These are phyloP conservation scores for Drosophila percnosoma DNA, from an alignment of 2,888 invertebrate species.

Conservation along the genomic window DNA sequence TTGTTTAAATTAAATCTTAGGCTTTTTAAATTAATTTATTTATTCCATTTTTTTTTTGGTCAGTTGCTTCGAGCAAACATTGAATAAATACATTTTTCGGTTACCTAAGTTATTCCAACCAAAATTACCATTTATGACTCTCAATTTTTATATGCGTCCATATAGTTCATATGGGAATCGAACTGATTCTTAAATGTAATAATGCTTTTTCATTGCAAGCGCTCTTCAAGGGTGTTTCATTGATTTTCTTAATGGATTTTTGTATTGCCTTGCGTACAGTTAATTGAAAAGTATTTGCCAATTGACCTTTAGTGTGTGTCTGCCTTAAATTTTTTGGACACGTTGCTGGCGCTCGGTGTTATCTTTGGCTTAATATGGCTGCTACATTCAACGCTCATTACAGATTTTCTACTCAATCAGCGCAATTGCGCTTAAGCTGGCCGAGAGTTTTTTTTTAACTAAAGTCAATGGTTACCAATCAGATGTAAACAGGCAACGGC, in stretches of 20 bases:
- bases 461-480: slow-evolving; percentile 22
- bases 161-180: background rate
- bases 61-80: background rate
- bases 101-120: background rate
- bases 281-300: slow-evolving; percentile 74
- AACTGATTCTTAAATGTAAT: background rate
- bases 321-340: background rate
- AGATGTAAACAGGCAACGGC: slow-evolving; percentile 23
- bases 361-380: slow-evolving; percentile 33
- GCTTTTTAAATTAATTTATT: background rate
- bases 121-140: background rate
- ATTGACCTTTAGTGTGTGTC: slow-evolving; percentile 38
- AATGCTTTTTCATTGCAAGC: background rate
- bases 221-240: background rate
- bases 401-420: slow-evolving; percentile 44
- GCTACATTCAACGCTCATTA: slow-evolving; percentile 28
- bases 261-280: slow-evolving; percentile 32
- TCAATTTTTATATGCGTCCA: background rate
- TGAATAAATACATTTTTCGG: background rate
- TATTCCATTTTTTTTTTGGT: background rate
- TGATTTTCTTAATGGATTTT: background rate
- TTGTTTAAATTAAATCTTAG: background rate
- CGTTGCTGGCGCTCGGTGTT: slow-evolving; percentile 14
- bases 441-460: slow-evolving; percentile 4
- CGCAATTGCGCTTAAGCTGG: slow-evolving; percentile 17